phyloP scores from a whole-genome alignment of 1,140 invertebrate species.

The Drosophila baimaii region DNA sequence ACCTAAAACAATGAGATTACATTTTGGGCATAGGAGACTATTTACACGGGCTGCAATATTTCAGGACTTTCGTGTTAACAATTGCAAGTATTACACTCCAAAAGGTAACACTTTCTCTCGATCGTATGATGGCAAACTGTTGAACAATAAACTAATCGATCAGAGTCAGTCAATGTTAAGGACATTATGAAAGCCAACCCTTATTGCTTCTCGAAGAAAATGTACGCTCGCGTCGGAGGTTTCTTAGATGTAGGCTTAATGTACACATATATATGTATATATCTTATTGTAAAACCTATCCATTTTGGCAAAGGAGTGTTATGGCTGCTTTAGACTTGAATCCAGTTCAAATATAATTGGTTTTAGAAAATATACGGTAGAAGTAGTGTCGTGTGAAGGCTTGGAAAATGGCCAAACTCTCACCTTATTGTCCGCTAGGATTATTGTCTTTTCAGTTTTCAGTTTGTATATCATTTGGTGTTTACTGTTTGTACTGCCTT shows the following conservation, averaged over 20 bases:
- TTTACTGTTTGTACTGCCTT: constrained; percentile 57
- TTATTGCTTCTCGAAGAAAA: constrained; percentile 14
- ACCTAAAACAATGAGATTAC: constrained; percentile 77
- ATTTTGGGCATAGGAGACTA: constrained; percentile 21
- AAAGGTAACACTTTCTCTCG: constrained; percentile 2
- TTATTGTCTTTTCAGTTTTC: constrained; percentile 63
- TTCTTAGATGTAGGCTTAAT: neutral
- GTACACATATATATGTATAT: constrained; percentile 17
- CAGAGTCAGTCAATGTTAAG: constrained; percentile 4
- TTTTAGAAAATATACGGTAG: neutral
- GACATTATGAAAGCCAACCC: neutral
- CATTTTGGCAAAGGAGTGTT: constrained; percentile 17
- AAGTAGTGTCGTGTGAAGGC: neutral
- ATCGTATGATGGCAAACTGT: constrained; percentile 1
- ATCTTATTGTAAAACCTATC: neutral
- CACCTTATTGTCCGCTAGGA: constrained; percentile 37
- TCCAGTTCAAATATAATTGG: constrained; percentile 2
- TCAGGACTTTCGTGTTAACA: constrained; percentile 2
- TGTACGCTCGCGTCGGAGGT: neutral
- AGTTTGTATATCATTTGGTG: constrained; percentile 22
- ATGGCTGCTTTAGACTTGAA: constrained; percentile 18
- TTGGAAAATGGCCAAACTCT: constrained; percentile 10
- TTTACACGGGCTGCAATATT: constrained; percentile 22
- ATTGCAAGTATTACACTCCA: constrained; percentile 9
- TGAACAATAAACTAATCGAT: neutral